Percentiles rank a stretch among this genome's conserved stretches.
Conservation (phyloP, 1,140 invertebrate genomes). For the Musca vetustissima region DNA sequence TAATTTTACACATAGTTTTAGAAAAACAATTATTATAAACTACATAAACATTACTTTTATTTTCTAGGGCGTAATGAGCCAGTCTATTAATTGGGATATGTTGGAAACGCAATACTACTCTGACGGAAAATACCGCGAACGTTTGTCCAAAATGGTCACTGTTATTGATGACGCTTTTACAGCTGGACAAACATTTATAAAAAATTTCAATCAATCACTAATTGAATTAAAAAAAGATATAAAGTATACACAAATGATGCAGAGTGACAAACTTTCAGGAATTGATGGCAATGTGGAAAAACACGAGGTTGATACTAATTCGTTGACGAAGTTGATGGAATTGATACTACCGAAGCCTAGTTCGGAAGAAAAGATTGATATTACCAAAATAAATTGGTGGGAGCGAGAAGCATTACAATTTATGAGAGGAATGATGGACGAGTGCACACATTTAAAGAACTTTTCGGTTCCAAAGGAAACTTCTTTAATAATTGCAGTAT, state of each 20-base stretch:
- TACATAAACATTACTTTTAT: not conserved
- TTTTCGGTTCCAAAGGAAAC: slow-evolving; percentile 86
- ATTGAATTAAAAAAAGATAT: slow-evolving; percentile 50
- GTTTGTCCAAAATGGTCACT: slow-evolving; percentile 80
- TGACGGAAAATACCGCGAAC: slow-evolving; percentile 78
- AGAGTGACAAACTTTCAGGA: not conserved
- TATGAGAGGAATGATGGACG: slow-evolving; percentile 98
- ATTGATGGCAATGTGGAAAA: not conserved
- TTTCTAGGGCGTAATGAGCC: slow-evolving; percentile 86
- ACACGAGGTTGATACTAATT: slow-evolving; percentile 24
- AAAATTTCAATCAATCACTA: slow-evolving; percentile 68
- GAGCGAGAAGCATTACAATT: slow-evolving; percentile 84
- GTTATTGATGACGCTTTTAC: slow-evolving; percentile 72
- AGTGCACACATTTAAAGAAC: slow-evolving; percentile 95
- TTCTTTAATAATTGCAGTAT: slow-evolving; percentile 80
- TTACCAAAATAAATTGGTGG: slow-evolving; percentile 63
- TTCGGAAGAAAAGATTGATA: slow-evolving; percentile 52
- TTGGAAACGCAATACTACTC: slow-evolving; percentile 86
- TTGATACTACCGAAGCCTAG: slow-evolving; percentile 40
- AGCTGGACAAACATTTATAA: slow-evolving; percentile 80
- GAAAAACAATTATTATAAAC: too few species aligned
- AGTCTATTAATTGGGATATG: slow-evolving; percentile 91
- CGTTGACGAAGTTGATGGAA: slow-evolving; percentile 50
- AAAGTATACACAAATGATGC: slow-evolving; percentile 39
- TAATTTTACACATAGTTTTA: too few species aligned